These are phyloP conservation scores for Eudemis profundana DNA, from an alignment of 2,888 invertebrate genomes.

Conservation along the genomic window DNA sequence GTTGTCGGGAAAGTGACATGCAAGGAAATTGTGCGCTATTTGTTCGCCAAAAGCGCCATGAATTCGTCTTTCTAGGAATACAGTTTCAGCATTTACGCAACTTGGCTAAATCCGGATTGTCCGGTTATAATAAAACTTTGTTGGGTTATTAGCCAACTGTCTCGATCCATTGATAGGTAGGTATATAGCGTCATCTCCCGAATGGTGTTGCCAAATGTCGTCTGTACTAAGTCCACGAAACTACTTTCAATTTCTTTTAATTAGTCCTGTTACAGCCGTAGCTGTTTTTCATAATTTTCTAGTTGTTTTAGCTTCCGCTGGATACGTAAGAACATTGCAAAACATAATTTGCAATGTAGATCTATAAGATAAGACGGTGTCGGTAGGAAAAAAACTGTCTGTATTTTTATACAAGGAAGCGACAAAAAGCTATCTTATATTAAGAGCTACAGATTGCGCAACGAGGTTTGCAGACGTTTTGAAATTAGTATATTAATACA, in stretches of 20 bases:
- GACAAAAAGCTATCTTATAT: conserved; percentile 2
- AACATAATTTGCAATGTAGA: conserved; percentile 8
- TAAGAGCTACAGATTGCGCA: conserved; percentile 24
- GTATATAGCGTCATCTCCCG: conserved; percentile 16
- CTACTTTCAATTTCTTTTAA: conserved; percentile 37
- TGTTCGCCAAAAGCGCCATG: background rate
- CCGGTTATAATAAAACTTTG: conserved; percentile 17
- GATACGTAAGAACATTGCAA: background rate
- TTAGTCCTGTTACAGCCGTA: conserved; percentile 21
- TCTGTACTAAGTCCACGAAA: conserved; percentile 49
- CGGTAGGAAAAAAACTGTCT: background rate
- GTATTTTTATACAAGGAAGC: conserved; percentile 29
- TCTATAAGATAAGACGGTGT: conserved; percentile 1
- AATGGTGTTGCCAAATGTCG: conserved; percentile 49
- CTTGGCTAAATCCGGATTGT: conserved; percentile 8
- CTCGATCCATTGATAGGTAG: conserved; percentile 20
- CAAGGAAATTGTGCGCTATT: too few relatives aligned
- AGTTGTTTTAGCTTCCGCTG: conserved; percentile 11
- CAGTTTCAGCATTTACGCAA: conserved; percentile 15
- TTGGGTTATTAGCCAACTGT: conserved; percentile 24
- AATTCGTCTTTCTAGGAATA: conserved; percentile 9
- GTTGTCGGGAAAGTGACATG: too few relatives aligned
- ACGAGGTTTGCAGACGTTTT: conserved; percentile 22
- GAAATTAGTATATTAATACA: conserved; percentile 31
- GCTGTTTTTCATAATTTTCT: conserved; percentile 18